Evolutionary conservation across 2,797 vertebrate species (phyloP).

Genomic region (Galaxias olidus): DNA sequence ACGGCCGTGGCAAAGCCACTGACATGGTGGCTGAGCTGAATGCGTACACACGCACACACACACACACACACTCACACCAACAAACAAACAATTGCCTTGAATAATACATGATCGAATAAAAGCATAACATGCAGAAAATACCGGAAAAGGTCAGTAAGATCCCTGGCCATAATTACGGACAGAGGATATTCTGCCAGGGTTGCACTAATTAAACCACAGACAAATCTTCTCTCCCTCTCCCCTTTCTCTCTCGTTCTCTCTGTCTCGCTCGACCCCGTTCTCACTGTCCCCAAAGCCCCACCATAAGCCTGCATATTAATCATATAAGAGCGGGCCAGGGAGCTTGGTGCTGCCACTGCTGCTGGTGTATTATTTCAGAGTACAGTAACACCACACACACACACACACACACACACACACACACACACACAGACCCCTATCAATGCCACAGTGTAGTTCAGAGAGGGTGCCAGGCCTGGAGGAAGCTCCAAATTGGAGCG

Average conservation of each 20-base stretch:
- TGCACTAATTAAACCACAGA: constrained; percentile 79
- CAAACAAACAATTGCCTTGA: constrained; percentile 62
- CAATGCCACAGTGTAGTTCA: constrained; percentile 30
- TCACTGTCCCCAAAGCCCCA: constrained; percentile 59
- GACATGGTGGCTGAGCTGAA: constrained; percentile 55
- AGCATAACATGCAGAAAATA: constrained; percentile 76
- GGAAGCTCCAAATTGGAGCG: constrained; percentile 47
- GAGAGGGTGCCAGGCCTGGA: constrained; percentile 45
- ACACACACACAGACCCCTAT: constrained; percentile 28
- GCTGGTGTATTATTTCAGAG: constrained; percentile 29
- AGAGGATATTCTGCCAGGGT: constrained; percentile 73
- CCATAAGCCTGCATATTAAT: constrained; percentile 76
- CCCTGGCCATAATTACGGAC: constrained; percentile 72
- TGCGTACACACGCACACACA: constrained; percentile 50
- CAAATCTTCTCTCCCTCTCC: constrained; percentile 66
- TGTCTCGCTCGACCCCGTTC: too few species aligned
- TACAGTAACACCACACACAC: constrained; percentile 32
- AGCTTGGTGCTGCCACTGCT: constrained; percentile 34
- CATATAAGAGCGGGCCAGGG: constrained; percentile 54
- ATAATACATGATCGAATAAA: constrained; percentile 82
- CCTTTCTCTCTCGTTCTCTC: background rate
- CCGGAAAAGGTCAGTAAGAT: constrained; percentile 77
- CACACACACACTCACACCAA: too few species aligned
- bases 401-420: constrained; percentile 13
- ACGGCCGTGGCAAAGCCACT: constrained; percentile 29